phyloP scores from a whole-genome alignment of 2,888 invertebrate genomes.

The Diadromus collaris region DNA sequence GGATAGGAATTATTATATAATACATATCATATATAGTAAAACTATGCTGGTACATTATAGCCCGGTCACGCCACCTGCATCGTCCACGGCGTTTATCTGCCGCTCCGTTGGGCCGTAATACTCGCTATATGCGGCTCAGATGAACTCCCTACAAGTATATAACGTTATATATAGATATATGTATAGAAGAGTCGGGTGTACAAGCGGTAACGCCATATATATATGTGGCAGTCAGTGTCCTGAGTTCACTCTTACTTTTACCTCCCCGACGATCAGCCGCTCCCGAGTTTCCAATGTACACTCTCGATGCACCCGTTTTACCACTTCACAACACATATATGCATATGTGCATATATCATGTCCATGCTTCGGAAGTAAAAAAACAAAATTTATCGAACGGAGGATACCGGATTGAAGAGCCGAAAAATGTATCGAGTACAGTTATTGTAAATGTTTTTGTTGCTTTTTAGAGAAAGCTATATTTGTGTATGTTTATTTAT shows the following conservation, averaged over 20 bases:
- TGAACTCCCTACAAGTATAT: neutral
- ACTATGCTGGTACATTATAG: neutral
- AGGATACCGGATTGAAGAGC: no score
- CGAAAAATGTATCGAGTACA: no score
- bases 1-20: no score
- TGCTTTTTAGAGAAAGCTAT: no score
- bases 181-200: neutral
- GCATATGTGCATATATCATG: no score
- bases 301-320: slow-evolving; percentile 28
- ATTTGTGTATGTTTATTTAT: no score
- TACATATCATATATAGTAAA: neutral
- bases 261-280: slow-evolving; percentile 41
- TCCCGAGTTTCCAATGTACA: slow-evolving; percentile 26
- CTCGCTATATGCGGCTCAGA: slow-evolving; percentile 24
- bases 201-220: neutral
- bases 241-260: slow-evolving; percentile 47
- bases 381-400: no score
- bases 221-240: slow-evolving; percentile 20
- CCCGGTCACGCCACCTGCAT: slow-evolving; percentile 38
- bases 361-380: no score
- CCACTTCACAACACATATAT: neutral
- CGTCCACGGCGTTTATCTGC: slow-evolving; percentile 30
- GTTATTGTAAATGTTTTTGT: no score
- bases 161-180: neutral
- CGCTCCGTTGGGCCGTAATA: slow-evolving; percentile 41